phyloP scores from a whole-genome alignment of 2,797 vertebrate species.

The Discoglossus pictus region DNA sequence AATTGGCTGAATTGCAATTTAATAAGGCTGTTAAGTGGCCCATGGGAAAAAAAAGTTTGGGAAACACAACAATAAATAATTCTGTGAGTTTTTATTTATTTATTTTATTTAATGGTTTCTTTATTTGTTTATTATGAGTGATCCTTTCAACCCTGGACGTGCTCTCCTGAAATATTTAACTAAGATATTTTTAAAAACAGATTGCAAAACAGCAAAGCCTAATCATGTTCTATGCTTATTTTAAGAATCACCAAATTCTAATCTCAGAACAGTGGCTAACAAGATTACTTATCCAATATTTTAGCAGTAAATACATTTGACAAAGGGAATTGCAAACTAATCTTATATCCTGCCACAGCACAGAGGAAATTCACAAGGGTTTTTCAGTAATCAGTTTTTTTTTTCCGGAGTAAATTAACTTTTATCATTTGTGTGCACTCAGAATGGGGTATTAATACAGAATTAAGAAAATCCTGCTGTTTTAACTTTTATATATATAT shows the following conservation, averaged over 20 bases:
- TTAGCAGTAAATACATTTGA: constrained; percentile 68
- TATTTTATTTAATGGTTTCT: too few species aligned
- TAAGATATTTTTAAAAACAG: background rate
- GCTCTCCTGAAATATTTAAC: background rate
- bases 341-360: constrained; percentile 61
- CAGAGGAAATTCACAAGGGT: constrained; percentile 60
- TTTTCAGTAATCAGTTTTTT: constrained; percentile 65
- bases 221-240: constrained; percentile 51
- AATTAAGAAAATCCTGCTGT: constrained; percentile 25
- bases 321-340: constrained; percentile 66
- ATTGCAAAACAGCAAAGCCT: constrained; percentile 1
- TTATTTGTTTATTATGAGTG: too few species aligned
- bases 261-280: constrained; percentile 66
- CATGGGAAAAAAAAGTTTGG: too few species aligned
- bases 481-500: background rate
- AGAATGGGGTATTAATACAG: constrained; percentile 48
- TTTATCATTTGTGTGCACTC: constrained; percentile 57
- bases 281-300: constrained; percentile 67
- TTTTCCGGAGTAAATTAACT: constrained; percentile 65
- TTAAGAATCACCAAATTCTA: constrained; percentile 63
- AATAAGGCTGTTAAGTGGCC: too few species aligned
- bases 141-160: background rate
- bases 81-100: too few species aligned
- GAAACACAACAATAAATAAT: too few species aligned
- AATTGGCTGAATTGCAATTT: too few species aligned